phyloP scores from a whole-genome alignment of 1,140 invertebrate species.

The silkworm (Bombyx mori) region ASM3026992v2 NC_085111.1:8504001-8504500 shows the following conservation, averaged over 20 bases:
- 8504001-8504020: too few relatives aligned
- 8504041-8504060: too few relatives aligned
- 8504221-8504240: constrained; percentile 66
- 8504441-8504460: constrained; percentile 68
- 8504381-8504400: constrained; percentile 66
- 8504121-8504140: too few relatives aligned
- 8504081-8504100: too few relatives aligned
- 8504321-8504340: constrained; percentile 17
- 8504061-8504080: too few relatives aligned
- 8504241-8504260: constrained; percentile 38
- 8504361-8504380: constrained; percentile 58
- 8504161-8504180: constrained; percentile 47
- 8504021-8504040: too few relatives aligned
- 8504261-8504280: constrained; percentile 14
- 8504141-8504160: constrained; percentile 3
- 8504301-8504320: not conserved
- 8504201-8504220: constrained; percentile 65
- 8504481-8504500: constrained; percentile 69
- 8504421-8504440: constrained; percentile 68
- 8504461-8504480: constrained; percentile 69
- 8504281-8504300: constrained; percentile 14
- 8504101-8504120: too few relatives aligned
- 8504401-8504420: constrained; percentile 71
- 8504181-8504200: constrained; percentile 58
- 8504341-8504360: constrained; percentile 61